phyloP scores from a whole-genome alignment of 2,797 vertebrate species.

The Champsocephalus gunnari region DNA sequence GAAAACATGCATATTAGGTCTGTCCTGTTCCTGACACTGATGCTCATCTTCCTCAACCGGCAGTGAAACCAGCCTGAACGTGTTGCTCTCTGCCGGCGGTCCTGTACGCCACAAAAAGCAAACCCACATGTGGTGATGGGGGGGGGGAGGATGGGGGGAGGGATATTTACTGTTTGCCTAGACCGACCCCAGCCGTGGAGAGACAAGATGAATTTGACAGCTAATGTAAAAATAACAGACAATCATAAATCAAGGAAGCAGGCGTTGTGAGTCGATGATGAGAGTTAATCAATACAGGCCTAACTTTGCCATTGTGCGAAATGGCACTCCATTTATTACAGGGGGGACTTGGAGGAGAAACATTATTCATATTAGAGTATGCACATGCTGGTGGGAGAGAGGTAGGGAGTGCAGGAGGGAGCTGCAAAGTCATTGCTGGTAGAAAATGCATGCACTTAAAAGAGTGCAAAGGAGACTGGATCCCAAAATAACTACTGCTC shows the following conservation, averaged over 20 bases:
- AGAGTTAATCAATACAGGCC: constrained; percentile 97
- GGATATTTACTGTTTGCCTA: constrained; percentile 89
- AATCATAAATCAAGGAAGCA: constrained; percentile 94
- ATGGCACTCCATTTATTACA: constrained; percentile 96
- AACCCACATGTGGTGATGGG: constrained; percentile 4
- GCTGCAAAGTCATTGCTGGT: constrained; percentile 77
- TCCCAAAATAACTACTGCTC: constrained; percentile 30
- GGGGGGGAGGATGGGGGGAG: constrained; percentile 44
- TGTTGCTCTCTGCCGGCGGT: constrained; percentile 40
- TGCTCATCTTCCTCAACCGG: constrained; percentile 30
- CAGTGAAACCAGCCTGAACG: constrained; percentile 56
- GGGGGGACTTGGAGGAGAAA: constrained; percentile 85
- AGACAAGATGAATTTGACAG: constrained; percentile 97
- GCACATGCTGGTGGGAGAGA: constrained; percentile 71
- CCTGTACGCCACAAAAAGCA: constrained; percentile 49
- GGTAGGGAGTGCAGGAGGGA: constrained; percentile 40
- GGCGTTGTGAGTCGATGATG: constrained; percentile 92
- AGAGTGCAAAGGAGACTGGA: constrained; percentile 38
- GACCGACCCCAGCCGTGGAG: constrained; percentile 84
- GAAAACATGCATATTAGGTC: neutral
- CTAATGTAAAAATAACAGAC: constrained; percentile 97
- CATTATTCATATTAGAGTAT: constrained; percentile 89
- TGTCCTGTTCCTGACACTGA: constrained; percentile 3
- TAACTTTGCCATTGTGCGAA: constrained; percentile 95
- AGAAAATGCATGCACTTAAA: constrained; percentile 59